Conservation (phyloP, 2,113 vertebrate genomes). For the Leptosomus discolor region DNA sequence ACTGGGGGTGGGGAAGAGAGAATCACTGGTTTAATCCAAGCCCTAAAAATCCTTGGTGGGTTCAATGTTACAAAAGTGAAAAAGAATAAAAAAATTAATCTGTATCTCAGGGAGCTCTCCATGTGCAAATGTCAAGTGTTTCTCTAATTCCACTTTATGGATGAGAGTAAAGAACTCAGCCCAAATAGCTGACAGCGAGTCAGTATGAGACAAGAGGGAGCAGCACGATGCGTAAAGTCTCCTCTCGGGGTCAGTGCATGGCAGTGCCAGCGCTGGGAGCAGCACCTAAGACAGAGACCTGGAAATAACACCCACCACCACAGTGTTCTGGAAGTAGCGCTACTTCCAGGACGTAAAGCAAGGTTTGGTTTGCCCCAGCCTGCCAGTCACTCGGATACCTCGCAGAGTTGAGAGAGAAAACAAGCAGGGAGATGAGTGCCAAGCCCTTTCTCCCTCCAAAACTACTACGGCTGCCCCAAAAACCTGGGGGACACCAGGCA, state of each 20-base stretch:
- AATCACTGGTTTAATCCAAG: background rate
- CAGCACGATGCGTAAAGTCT: rapidly evolving
- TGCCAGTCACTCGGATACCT: background rate
- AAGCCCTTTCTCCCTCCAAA: background rate
- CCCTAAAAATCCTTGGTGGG: background rate
- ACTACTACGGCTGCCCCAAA: background rate
- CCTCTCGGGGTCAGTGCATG: rapidly evolving
- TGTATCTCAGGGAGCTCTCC: background rate
- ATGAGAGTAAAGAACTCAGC: background rate
- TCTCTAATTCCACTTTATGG: background rate
- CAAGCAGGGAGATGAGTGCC: background rate
- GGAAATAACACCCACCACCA: background rate
- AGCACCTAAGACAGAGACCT: background rate
- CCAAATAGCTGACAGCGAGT: background rate
- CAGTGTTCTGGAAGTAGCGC: rapidly evolving
- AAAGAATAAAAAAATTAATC: background rate
- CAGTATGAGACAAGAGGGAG: background rate
- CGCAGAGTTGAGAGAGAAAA: background rate
- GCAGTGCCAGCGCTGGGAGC: background rate
- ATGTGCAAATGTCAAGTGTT: background rate
- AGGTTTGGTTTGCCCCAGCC: background rate
- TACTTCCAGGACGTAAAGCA: background rate
- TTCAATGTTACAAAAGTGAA: background rate
- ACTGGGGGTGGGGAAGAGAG: background rate
- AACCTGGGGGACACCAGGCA: background rate